Evolutionary conservation across 1,140 invertebrate genomes (phyloP), one percentile per base, ranked within the genome.

Genomic region (Brachystomella parvula): DNA sequence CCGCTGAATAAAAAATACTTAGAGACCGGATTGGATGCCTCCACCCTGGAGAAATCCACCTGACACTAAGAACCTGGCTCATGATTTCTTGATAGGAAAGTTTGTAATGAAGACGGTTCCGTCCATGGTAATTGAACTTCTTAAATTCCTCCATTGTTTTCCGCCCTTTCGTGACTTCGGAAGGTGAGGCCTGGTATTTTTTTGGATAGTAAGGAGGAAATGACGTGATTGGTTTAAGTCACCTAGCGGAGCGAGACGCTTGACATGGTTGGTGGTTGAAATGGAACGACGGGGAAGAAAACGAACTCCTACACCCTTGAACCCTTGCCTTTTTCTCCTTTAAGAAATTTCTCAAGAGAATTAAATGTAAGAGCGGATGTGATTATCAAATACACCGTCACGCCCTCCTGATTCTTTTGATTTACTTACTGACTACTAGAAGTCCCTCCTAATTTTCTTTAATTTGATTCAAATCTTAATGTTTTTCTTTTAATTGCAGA

Each of bases 401-500:
- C 15, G 15, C 49, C 6, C 24, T 15, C 21, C 49, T 53, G 49
- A 3, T 24, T 53, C 24, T 44, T n/a, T 44, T 44, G 39, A 44
- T n/a, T n/a, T n/a, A 44, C 39, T 9, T 9, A 44, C 9, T 12
- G n/a, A 44, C n/a, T 44, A 44, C 9, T 32, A 3, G 12, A 32
- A 29, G 15, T 28, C 12, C 39, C 39, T 44, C 9, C 39, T 9
- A 44, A 44, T 12, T 44, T 44, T 44, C n/a, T 44, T 44, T 44
- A 44, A n/a, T 44, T 44, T 44, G 9, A 12, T 44, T 44, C 39
- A 12, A 44, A 44, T n/a, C 9, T 28, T 6, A 33, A 24, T 58
- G 49, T 64, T 69, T 57, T 53, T 72, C 26, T 56, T 56, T 58
- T 58, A 17, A 33, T 39, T 63, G 19, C 44, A 71, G 72, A 73